Percentiles rank a stretch among this genome's conserved stretches.
Conservation (phyloP, 2,888 invertebrate species). For the Dasypogon diadema region DNA sequence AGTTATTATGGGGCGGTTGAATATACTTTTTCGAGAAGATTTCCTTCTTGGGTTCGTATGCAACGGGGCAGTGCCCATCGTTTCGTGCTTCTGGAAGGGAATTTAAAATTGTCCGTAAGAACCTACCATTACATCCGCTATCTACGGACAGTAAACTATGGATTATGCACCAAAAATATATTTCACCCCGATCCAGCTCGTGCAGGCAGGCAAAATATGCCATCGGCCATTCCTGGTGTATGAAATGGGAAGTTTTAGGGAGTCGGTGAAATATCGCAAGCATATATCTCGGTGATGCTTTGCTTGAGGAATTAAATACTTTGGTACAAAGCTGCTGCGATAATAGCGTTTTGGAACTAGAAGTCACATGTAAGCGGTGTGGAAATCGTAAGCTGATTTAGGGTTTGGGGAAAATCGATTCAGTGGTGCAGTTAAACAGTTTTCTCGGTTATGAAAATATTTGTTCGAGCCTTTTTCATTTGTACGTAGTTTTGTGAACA, state of each 20-base stretch:
- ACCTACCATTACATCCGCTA: conserved; percentile 1
- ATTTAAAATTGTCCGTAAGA: neutral
- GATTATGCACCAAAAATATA: conserved; percentile 28
- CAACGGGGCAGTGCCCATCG: neutral
- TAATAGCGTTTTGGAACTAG: neutral
- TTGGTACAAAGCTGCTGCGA: neutral
- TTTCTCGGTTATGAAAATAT: too few species aligned
- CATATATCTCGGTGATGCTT: too few species aligned
- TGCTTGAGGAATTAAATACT: neutral
- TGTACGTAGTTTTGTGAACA: too few species aligned
- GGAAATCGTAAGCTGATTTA: too few species aligned
- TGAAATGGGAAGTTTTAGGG: too few species aligned
- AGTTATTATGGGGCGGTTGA: conserved; percentile 9
- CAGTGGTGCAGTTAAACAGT: too few species aligned
- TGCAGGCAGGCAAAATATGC: too few species aligned
- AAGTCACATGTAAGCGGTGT: too few species aligned
- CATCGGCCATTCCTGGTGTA: too few species aligned
- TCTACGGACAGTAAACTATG: conserved; percentile 1
- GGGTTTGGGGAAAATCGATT: too few species aligned
- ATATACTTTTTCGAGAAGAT: neutral
- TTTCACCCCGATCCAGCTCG: neutral
- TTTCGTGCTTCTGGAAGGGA: neutral
- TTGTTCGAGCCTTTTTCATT: too few species aligned
- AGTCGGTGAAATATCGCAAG: too few species aligned
- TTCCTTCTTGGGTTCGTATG: neutral